Evolutionary conservation across 2,113 vertebrate genomes (phyloP), one percentile per base, ranked within the genome.

Genomic region (Monopterus albus): DNA sequence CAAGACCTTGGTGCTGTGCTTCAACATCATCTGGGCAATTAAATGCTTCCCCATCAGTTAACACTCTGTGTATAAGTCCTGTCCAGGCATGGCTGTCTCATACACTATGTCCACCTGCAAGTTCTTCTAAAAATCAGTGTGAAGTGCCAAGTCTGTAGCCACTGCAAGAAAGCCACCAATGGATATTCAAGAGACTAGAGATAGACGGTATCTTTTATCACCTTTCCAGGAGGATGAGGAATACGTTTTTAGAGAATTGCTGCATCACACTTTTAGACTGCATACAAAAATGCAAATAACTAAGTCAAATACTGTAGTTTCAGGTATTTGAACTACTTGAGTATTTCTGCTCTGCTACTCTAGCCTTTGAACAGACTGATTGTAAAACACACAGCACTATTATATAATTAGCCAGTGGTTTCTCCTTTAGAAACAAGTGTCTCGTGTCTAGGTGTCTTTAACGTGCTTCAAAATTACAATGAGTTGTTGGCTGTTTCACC

Each of bases 41-140:
- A 88, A 86, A 88, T 81, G 68, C 73, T 86, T 87, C 78, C 15
- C 67, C 85, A 75, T 75, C 85, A 85, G 74, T 85, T 68, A 65
- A 79, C 78, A 20, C 47, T 47, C 36, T 52, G 62, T 75, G 71
- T 69, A 77, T 43, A 72, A 49, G 57, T 53, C 35, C 63, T 76
- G 80, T 80, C 69, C 65, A 74, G 80, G 78, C 72, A 82, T 14
- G 23, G 68, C 58, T 39, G 61, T 56, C 62, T 70, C 59, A n/a
- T 25, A 55, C 9, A n/a, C n/a, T n/a, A n/a, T n/a, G 14, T 66
- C 56, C 6, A 15, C 52, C 45, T 38, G 55, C 45, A 52, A 52
- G 21, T 31, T 67, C 40, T n/a, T 12, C 36, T 25, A n/a, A 26
- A 72, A 66, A 82, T 81, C 65, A 45, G 36, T 21, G 51, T 39